Conservation (phyloP, 37 sponge, comb jelly and placozoan genomes). For the Dysidea cf. avara region DNA sequence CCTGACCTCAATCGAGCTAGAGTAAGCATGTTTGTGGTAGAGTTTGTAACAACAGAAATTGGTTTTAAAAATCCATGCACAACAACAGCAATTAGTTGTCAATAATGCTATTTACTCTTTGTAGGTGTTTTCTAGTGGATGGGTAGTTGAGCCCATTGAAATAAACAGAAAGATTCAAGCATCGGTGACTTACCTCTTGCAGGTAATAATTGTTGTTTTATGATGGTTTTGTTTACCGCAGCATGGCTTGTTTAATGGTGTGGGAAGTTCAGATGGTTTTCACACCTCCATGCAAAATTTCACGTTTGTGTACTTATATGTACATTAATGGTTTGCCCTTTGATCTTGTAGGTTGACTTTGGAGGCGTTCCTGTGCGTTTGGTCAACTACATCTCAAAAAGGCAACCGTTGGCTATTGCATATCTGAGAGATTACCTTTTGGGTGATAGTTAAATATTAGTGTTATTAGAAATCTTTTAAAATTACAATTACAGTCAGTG, state of each 20-base stretch:
- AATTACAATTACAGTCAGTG: no score
- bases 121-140: slow-evolving; percentile 72
- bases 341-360: slow-evolving; percentile 56
- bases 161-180: slow-evolving; percentile 8
- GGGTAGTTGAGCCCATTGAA: slow-evolving; percentile 62
- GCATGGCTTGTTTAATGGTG: background rate
- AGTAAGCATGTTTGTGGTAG: slow-evolving; percentile 22
- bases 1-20: slow-evolving; percentile 54
- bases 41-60: background rate
- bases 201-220: no score
- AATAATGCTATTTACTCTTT: background rate
- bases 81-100: background rate
- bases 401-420: slow-evolving; percentile 82
- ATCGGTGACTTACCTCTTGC: slow-evolving; percentile 61
- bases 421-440: slow-evolving; percentile 81
- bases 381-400: slow-evolving; percentile 59
- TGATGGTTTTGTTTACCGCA: background rate
- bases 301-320: background rate
- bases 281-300: background rate
- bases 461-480: no score
- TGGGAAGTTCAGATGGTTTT: background rate
- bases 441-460: no score
- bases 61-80: background rate
- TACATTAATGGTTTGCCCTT: background rate
- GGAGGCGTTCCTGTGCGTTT: slow-evolving; percentile 55